These are phyloP conservation scores for Trichogramma pretiosum DNA, from an alignment of 1,140 invertebrate genomes.

Conservation along the genomic window DNA sequence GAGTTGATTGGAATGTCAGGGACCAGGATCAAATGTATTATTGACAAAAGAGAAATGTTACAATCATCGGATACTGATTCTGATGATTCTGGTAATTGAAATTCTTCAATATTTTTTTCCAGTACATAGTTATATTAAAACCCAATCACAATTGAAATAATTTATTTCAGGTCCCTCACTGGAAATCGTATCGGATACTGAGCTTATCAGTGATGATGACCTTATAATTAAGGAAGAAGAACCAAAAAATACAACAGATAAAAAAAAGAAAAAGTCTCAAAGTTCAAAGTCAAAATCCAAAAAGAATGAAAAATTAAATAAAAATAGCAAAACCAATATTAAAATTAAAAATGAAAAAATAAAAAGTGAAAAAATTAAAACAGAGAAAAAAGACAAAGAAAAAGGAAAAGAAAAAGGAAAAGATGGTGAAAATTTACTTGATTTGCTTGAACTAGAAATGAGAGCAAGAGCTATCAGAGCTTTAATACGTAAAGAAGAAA, in stretches of 20 bases:
- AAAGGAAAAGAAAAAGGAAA: constrained; percentile 30
- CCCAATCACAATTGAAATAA: background rate
- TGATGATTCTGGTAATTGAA: constrained; percentile 34
- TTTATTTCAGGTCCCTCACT: constrained; percentile 34
- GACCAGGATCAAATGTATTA: constrained; percentile 33
- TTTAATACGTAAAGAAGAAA: constrained; percentile 44
- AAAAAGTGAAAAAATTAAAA: constrained; percentile 23
- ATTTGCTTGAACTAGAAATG: constrained; percentile 49
- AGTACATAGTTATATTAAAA: background rate
- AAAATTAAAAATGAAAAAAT: constrained; percentile 23
- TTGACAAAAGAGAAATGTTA: constrained; percentile 37
- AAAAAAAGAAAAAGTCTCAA: constrained; percentile 17
- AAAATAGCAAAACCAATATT: constrained; percentile 13
- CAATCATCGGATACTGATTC: constrained; percentile 41
- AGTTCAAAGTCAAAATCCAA: constrained; percentile 21
- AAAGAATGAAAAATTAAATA: constrained; percentile 14
- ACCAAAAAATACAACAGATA: constrained; percentile 22
- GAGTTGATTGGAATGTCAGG: constrained; percentile 44
- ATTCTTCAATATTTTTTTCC: background rate
- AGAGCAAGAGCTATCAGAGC: constrained; percentile 47
- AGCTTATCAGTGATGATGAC: constrained; percentile 35
- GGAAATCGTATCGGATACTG: constrained; percentile 44
- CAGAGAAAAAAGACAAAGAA: constrained; percentile 24
- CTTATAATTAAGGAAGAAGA: constrained; percentile 25
- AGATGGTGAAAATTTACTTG: constrained; percentile 46